phyloP scores from a whole-genome alignment of 1,140 invertebrate species.

The Sycophaga agraensis region DNA sequence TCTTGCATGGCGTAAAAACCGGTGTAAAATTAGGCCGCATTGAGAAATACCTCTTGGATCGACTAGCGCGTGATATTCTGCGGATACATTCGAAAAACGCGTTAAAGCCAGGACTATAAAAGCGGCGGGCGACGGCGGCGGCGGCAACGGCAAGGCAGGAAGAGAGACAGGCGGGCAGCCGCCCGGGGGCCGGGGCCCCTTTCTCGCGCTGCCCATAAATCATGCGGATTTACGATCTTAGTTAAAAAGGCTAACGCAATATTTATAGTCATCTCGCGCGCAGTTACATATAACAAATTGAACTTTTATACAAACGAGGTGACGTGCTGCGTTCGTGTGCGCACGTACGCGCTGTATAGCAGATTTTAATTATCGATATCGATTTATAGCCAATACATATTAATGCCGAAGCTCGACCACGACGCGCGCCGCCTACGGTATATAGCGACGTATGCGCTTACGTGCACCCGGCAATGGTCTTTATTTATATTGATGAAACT shows the following conservation, averaged over 20 bases:
- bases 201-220: conserved; percentile 44
- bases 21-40: not conserved
- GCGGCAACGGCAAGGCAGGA: not conserved
- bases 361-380: conserved; percentile 61
- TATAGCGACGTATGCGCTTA: too few species aligned
- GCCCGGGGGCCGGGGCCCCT: conserved; percentile 13
- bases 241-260: conserved; percentile 56
- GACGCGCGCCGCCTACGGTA: too few species aligned
- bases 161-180: conserved; percentile 1
- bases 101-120: conserved; percentile 7
- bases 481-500: conserved; percentile 54
- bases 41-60: not conserved
- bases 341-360: conserved; percentile 1
- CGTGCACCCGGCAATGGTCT: conserved; percentile 35
- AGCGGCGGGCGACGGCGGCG: too few species aligned
- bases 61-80: not conserved
- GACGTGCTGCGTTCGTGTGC: conserved; percentile 17
- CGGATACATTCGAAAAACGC: conserved; percentile 21
- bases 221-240: conserved; percentile 54
- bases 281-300: conserved; percentile 59
- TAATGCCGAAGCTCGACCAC: conserved; percentile 38
- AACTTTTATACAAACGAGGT: conserved; percentile 53
- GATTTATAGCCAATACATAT: conserved; percentile 58
- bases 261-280: conserved; percentile 54
- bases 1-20: too few species aligned